Evolutionary conservation across 2,113 vertebrate genomes (phyloP), one percentile per base, ranked within the genome.

Genomic region (Puntigrus tetrazona): DNA sequence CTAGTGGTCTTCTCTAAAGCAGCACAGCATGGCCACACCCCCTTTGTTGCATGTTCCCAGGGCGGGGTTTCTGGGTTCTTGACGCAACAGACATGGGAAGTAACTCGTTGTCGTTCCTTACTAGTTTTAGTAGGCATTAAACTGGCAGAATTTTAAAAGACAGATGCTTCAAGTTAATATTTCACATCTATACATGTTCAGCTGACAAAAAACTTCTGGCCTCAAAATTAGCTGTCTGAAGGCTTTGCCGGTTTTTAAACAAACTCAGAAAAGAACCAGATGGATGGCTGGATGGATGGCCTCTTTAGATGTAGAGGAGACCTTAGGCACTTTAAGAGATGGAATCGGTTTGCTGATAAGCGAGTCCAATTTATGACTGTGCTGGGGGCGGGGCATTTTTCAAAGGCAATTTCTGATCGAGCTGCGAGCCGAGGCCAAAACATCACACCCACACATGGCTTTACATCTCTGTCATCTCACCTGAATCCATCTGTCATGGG

Each of bases 341-440:
- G 52, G 81, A 82, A 63, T 45, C 38, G 52, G 36, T 59, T 34
- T 34, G 38, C 78, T 78, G 61, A 75, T 87, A 81, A 57, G 27
- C 25, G 31, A 14, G 13, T 61, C 41, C 70, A 75, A 75, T 76
- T 52, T 67, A 34, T 45, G 31, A 55, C 69, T 25, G n/a, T 72
- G 27, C 83, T 86, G 14, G 36, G 34, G 83, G 61, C 18, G 47
- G 20, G 50, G 63, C 73, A 52, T 85, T 85, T 81, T 61, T 85
- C 86, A 65, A 41, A 87, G 63, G 34, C 57, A 27, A 70, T 81
- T 77, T 59, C 61, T 50, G 34, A 59, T 84, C 70, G 9, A 52
- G 29, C 70, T 29, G 47, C 10, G 10, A 81, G 29, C 29, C 0
- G 13, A 70, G 65, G 65, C 22, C 80, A 82, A 82, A 34, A 38